These are phyloP conservation scores for Petrolisthes cinctipes DNA, from an alignment of 2,888 invertebrate genomes.

Conservation along the genomic window DNA sequence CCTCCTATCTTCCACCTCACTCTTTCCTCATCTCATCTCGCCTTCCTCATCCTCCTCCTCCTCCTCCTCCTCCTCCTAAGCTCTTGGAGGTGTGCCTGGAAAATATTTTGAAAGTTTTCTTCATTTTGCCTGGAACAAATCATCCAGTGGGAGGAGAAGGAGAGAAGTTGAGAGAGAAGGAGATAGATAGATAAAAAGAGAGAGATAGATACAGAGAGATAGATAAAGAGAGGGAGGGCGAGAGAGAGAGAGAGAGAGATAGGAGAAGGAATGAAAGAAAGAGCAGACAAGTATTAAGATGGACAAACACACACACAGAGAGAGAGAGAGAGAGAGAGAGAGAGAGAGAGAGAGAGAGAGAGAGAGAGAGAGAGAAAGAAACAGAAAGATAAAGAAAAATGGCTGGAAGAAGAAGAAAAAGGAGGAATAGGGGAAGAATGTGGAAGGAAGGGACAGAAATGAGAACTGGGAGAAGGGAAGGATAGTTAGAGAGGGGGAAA, in stretches of 20 bases:
- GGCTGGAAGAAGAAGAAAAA: neutral
- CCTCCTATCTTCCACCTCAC: neutral
- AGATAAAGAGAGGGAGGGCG: neutral
- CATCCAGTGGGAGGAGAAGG: slow-evolving; percentile 21
- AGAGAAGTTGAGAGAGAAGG: slow-evolving; percentile 14
- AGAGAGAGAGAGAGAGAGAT: neutral
- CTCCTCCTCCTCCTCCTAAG: slow-evolving; percentile 26
- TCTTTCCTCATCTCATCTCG: neutral
- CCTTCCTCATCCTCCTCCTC: neutral
- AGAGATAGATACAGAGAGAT: neutral
- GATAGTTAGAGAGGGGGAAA: neutral
- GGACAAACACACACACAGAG: neutral
- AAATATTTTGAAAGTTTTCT: slow-evolving; percentile 51
- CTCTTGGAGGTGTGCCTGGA: slow-evolving; percentile 37
- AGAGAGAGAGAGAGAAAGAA: neutral
- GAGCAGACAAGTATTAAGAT: neutral
- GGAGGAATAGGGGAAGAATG: neutral
- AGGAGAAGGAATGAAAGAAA: neutral
- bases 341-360: neutral
- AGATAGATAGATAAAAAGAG: neutral
- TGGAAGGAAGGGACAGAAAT: neutral
- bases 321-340: slow-evolving; percentile 1
- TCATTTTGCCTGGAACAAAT: slow-evolving; percentile 51
- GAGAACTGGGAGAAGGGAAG: neutral
- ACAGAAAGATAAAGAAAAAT: neutral